A percentile compares a stretch with the other conserved stretches of the same genome.
Conservation (phyloP, 2,797 vertebrate species). For the Girardinus metallicus region DNA sequence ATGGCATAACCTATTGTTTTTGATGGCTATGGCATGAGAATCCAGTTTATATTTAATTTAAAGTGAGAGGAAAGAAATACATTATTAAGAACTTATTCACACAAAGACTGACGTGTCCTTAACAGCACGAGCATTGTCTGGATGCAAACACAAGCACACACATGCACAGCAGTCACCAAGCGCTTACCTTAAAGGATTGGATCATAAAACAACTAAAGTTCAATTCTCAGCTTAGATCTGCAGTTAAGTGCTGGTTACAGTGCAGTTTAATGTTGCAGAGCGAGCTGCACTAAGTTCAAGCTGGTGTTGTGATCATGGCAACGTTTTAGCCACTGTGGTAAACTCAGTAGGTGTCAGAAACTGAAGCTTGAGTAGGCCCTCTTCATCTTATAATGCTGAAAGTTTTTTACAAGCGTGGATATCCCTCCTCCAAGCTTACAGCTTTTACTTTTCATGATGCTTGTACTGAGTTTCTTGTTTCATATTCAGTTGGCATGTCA, state of each 20-base stretch:
- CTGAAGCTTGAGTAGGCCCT: neutral
- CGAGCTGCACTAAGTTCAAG: neutral
- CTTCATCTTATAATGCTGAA: neutral
- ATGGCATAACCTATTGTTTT: neutral
- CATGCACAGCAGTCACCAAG: neutral
- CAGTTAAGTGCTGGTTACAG: neutral
- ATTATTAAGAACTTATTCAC: neutral
- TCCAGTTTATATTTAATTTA: neutral
- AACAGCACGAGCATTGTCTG: neutral
- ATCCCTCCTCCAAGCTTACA: neutral
- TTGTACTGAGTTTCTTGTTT: neutral
- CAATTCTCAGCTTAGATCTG: neutral
- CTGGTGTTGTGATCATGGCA: neutral
- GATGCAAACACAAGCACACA: neutral
- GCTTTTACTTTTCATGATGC: neutral
- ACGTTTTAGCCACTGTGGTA: neutral
- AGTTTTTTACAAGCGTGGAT: neutral
- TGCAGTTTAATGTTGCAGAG: neutral
- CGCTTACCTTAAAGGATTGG: neutral
- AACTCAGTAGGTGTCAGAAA: neutral
- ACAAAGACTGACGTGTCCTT: neutral
- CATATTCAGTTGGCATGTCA: neutral
- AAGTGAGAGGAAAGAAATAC: neutral
- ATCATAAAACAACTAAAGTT: neutral
- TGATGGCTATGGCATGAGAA: neutral